A percentile compares a stretch with the other conserved stretches of the same genome.
These are phyloP conservation scores for Rhinogobius similis DNA, from an alignment of 2,113 vertebrate species.

Conservation along the genomic window DNA sequence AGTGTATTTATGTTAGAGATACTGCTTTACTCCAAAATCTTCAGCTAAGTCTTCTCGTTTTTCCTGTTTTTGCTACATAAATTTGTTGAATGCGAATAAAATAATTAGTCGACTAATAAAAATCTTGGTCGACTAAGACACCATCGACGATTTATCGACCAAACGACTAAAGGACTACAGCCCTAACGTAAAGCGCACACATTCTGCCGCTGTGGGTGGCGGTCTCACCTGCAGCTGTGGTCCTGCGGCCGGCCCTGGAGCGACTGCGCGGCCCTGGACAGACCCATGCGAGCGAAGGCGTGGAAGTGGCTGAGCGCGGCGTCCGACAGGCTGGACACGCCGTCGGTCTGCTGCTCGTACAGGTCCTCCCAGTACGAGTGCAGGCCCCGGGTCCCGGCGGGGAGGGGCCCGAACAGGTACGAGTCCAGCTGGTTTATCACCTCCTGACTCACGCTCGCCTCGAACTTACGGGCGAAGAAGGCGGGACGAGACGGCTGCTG, in stretches of 20 bases:
- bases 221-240: slow-evolving; percentile 87
- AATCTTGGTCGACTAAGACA: too few relatives aligned
- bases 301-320: slow-evolving; percentile 87
- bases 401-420: slow-evolving; percentile 83
- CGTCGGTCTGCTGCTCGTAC: slow-evolving; percentile 85
- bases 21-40: too few relatives aligned
- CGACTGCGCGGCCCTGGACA: slow-evolving; percentile 78
- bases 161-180: too few relatives aligned
- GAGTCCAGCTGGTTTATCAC: slow-evolving; percentile 91
- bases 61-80: too few relatives aligned
- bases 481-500: slow-evolving; percentile 94
- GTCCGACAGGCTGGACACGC: slow-evolving; percentile 79
- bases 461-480: slow-evolving; percentile 97
- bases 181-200: too few relatives aligned
- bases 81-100: too few relatives aligned
- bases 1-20: too few relatives aligned
- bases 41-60: too few relatives aligned
- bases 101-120: too few relatives aligned
- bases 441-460: slow-evolving; percentile 95
- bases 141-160: too few relatives aligned
- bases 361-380: slow-evolving; percentile 94
- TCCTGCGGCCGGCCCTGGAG: slow-evolving; percentile 78
- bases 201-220: too few relatives aligned
- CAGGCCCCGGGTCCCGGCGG: slow-evolving; percentile 81
- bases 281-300: slow-evolving; percentile 87